Evolutionary conservation across 2,888 invertebrate species (phyloP).

Genomic region (Drosophila affinis): DNA sequence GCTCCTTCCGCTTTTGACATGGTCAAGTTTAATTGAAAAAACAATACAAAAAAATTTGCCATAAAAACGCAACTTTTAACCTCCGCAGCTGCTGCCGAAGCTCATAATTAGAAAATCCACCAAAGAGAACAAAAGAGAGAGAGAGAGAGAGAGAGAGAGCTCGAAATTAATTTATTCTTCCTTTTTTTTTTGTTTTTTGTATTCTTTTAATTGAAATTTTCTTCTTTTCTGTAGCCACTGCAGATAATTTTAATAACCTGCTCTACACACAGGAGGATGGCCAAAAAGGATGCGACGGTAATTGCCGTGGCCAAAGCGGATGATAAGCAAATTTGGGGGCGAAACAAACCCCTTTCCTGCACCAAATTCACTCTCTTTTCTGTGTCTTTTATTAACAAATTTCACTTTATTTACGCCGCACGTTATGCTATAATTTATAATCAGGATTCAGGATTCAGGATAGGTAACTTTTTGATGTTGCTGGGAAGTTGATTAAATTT

Average conservation of each 20-base stretch:
- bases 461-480: conserved; percentile 41
- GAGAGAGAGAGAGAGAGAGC: conserved; percentile 28
- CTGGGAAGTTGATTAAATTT: conserved; percentile 71
- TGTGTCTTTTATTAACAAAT: conserved; percentile 72
- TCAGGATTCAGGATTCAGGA: conserved; percentile 13
- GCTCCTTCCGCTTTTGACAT: conserved; percentile 53
- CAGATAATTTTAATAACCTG: conserved; percentile 77
- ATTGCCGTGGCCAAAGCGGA: conserved; percentile 45
- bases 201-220: conserved; percentile 75
- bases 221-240: conserved; percentile 43
- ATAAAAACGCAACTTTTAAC: conserved; percentile 63
- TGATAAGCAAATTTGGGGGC: conserved; percentile 45
- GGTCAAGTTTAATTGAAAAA: conserved; percentile 70
- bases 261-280: conserved; percentile 42
- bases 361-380: conserved; percentile 50
- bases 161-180: conserved; percentile 72
- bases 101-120: conserved; percentile 68
- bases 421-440: conserved; percentile 72
- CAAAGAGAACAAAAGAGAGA: conserved; percentile 21
- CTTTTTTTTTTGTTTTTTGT: conserved; percentile 63
- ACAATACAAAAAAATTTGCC: conserved; percentile 60
- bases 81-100: conserved; percentile 67
- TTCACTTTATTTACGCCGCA: conserved; percentile 74
- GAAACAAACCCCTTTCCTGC: conserved; percentile 40
- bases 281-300: conserved; percentile 48